These are phyloP conservation scores for Propithecus coquereli DNA, from an alignment of 2,113 vertebrate species.

Conservation along the genomic window DNA sequence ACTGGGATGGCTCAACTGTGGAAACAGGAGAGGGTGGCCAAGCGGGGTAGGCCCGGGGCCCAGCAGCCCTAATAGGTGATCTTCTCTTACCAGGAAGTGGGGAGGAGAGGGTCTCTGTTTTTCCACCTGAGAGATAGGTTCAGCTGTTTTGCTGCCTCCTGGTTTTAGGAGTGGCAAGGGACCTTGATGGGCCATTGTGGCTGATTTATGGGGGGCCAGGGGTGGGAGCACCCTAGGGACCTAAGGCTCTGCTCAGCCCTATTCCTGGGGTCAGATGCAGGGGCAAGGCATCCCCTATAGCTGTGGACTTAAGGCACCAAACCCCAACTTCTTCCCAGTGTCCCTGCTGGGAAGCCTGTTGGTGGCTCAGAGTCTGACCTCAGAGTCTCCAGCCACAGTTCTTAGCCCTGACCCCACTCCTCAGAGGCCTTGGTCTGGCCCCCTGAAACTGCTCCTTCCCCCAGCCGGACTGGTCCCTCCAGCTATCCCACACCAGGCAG, in stretches of 20 bases:
- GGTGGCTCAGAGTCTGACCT: neutral
- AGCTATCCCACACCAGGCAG: conserved; percentile 47
- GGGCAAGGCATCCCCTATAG: neutral
- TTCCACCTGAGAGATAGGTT: conserved; percentile 17
- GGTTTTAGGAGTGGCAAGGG: neutral
- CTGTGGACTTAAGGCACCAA: neutral
- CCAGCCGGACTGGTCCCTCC: conserved; percentile 58
- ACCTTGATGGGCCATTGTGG: neutral
- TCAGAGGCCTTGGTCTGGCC: neutral
- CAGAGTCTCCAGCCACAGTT: neutral
- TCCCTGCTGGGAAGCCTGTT: neutral
- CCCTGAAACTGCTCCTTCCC: conserved; percentile 7
- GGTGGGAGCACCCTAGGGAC: neutral
- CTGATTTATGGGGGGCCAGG: neutral
- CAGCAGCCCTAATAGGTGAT: neutral
- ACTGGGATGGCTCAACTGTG: neutral
- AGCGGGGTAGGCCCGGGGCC: neutral
- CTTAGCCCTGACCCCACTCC: neutral
- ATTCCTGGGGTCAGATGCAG: neutral
- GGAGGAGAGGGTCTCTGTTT: neutral
- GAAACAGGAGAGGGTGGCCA: neutral
- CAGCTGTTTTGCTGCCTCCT: neutral
- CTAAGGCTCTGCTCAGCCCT: neutral
- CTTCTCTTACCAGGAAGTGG: neutral
- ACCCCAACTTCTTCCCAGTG: neutral